These are phyloP conservation scores for Amphiprion ocellaris DNA, from an alignment of 2,113 vertebrate genomes.

Conservation along the genomic window DNA sequence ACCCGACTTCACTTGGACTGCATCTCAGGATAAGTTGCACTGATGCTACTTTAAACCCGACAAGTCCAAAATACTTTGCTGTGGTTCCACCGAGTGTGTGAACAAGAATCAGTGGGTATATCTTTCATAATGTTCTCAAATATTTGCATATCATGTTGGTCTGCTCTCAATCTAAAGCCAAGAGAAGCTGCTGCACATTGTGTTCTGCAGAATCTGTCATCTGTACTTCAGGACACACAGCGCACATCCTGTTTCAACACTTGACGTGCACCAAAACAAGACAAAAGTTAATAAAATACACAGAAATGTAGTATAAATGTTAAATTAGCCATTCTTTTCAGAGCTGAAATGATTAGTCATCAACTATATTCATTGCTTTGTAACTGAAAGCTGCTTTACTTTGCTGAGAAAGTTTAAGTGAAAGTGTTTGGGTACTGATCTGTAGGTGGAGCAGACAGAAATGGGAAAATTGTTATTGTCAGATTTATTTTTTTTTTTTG, in stretches of 20 bases:
- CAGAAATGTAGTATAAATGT: too few relatives aligned
- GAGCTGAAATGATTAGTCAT: too few relatives aligned
- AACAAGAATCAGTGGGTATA: neutral
- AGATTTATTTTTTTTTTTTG: too few relatives aligned
- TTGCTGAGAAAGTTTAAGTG: too few relatives aligned
- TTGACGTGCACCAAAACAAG: neutral
- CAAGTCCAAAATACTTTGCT: neutral
- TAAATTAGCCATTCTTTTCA: too few relatives aligned
- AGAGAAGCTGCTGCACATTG: neutral
- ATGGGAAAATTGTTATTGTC: too few relatives aligned
- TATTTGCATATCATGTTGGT: neutral
- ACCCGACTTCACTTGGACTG: neutral
- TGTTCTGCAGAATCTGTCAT: neutral
- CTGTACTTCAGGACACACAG: neutral
- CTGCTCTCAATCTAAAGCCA: neutral
- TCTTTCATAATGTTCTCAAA: slow-evolving; percentile 11
- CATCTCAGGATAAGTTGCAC: neutral
- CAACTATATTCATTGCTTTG: too few relatives aligned
- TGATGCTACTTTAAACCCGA: neutral
- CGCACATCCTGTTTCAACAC: neutral
- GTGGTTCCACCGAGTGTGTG: neutral
- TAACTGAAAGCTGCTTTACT: too few relatives aligned
- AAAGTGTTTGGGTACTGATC: too few relatives aligned
- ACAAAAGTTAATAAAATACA: too few relatives aligned
- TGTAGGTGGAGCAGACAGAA: too few relatives aligned